Evolutionary conservation across 2,797 vertebrate genomes (phyloP), one percentile per base, ranked within the genome.

Genomic region (Acrossocheilus fasciatus): DNA sequence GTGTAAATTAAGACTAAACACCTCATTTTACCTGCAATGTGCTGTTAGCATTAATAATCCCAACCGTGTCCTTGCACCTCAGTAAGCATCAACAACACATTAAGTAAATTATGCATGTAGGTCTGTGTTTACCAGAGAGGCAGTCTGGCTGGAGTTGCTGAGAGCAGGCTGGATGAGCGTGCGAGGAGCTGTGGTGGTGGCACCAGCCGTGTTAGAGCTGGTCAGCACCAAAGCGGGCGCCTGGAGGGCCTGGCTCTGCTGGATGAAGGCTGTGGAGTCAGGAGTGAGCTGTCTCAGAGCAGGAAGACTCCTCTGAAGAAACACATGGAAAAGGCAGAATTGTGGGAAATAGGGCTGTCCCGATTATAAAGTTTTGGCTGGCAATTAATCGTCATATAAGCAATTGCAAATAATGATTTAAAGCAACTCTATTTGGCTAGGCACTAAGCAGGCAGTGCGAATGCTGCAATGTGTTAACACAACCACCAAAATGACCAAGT

Each of bases 241-340:
- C 86, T 91, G 95, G 82, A 97, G 96, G 89, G 97, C 95, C 91
- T 98, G 98, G 95, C 98, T 99, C 96, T 99, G 98, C 94, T 98
- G 97, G 93, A 99, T 99, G 94, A 99, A 99, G 94, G 97, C 96
- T 68, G 96, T 94, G 0, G 98, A 98, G 94, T 99, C 98, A 9
- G 98, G 98, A 80, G 98, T 99, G 92, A 99, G 94, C 93, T 99
- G 98, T 94, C 98, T 96, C 96, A 99, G 96, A 92, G 98, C 97
- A 30, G 98, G 98, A 94, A 99, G 97, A 95, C 97, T 99, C 96
- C 97, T 97, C 98, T 99, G 93, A 47, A 91, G 43, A 70, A 70
- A 88, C 18, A 57, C 12, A 87, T 7, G 39, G 30, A 77, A 84
- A 57, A 39, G 4, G 12, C 34, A 26, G 18, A 3, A 18, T 54